Base-by-base conservation (phyloP, 2,113 vertebrate species). In the Jaculus jaculus region DNA sequence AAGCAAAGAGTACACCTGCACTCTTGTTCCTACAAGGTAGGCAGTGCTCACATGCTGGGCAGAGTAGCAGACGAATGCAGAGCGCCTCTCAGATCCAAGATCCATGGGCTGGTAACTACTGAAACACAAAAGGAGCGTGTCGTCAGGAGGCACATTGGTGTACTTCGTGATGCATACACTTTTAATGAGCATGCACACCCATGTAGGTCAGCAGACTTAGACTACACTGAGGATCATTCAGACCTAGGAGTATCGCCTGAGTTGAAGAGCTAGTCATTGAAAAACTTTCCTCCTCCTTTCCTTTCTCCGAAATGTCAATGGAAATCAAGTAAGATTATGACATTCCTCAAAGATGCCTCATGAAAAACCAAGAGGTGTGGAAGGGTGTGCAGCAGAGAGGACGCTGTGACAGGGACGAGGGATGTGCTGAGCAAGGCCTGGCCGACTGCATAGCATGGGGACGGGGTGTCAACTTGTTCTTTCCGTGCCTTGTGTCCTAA, bases 1-100 rank as follows among this genome's bases (percentile, higher is more conserved):
- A 86, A 93, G 92, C 73, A 90, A 63, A 72, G 81, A 84, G 65
- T 89, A 91, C 63, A 95, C 90, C 94, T 96, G 73, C 80, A 94
- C 42, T 92, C 84, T 90, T 87, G 75, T 79, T 93, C 74, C 74
- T 80, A 51, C 65, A 86, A 94, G 60, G 51, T 83, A 83, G 89
- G 71, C 58, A 82, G 28, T 42, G 73, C 75, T 95, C 93, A 92
- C 66, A 85, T 85, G 84, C 94, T 94, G 90, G 20, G 77, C 74
- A 81, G 58, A 81, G 54, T 96, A 91, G 87, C 75, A 95, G 68
- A 83, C 87, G 95, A 87, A 90, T 84, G 82, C 81, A 90, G 58
- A 63, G 6, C 91, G 73, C 81, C 93, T 94, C 78, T 82, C 89
- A n/a, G 61, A 82, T 90, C 95, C 60, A 74, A 81, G 32, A 89